Evolutionary conservation across 2,888 invertebrate species (phyloP), one percentile per base, ranked within the genome.

Genomic region (Lepidochitona cinerea): DNA sequence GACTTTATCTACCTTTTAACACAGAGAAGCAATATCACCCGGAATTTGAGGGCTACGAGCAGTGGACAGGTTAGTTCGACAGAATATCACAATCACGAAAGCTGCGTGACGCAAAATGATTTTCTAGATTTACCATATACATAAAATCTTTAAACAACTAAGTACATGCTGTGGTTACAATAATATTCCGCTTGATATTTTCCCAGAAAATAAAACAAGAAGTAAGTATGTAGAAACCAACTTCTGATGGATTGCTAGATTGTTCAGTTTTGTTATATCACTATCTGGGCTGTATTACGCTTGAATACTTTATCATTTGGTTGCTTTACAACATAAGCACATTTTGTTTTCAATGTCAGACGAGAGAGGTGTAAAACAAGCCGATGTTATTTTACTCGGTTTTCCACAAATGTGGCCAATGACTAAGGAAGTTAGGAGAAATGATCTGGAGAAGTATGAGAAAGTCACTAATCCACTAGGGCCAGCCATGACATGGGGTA

Each of bases 401-500:
- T 91, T 85, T 76, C 91, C 91, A 6, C 79, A 91, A 1, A 77
- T 86, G 77, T 83, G 83, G 78, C 74, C 81, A 9, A 89, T 90
- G 85, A 70, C 83, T n/a, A 64, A 59, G 9, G 72, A 76, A 12
- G 81, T 85, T 0, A 76, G 89, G 26, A 70, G 75, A 26, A 90
- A 90, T 75, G 90, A 91, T 75, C 79, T 91, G 23, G 74, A 83
- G 26, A 77, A 85, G 26, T 91, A 91, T 78, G 90, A 89, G 82
- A 82, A 86, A 49, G 89, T 90, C 41, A 79, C 71, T 64, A 37
- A 59, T 26, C 37, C 41, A 2, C 29, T 69, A 52, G 89, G 90
- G 18, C 90, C 90, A 14, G 90, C 90, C 14, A 91, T 89, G 90
- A 90, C 90, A 0, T 90, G 89, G 89, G 81, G 84, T 12, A 90